Evolutionary conservation across 2,113 vertebrate species (phyloP), one percentile per base, ranked within the genome.

Genomic region (Campylorhamphus procurvoides): DNA sequence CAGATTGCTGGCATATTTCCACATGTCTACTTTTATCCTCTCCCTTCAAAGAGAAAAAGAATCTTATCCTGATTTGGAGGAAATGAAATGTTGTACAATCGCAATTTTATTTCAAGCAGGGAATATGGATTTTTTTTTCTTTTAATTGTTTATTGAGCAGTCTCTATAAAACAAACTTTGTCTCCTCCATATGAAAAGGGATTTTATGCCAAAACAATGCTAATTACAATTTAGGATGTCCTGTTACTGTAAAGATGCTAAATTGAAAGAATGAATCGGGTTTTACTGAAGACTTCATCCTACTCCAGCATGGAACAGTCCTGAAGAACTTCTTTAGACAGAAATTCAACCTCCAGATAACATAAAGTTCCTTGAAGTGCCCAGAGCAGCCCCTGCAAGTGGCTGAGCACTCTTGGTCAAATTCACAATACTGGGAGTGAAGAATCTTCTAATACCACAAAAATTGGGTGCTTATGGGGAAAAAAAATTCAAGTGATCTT

Each of bases 161-260:
- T 93, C 35, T 17, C 39, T 75, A 60, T 53, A 84, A 93, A 94
- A 91, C 42, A 84, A 88, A 75, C 20, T 11, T 89, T 40, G 20
- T 64, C 33, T 95, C 47, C 67, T 78, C 49, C 58, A 28, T 59
- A 64, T 86, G 60, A 66, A 79, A 93, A 73, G 14, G 27, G 9
- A n/a, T 68, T 77, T 84, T 89, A 78, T 50, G 37, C 28, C 74
- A 96, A 90, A 64, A 68, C 44, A 83, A 67, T 9, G 22, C 7
- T n/a, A 83, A 24, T 86, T 68, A 86, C 64, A 81, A 27, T 72
- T 81, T 58, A 86, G 52, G 24, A 93, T 89, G 44, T 77, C 83
- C 78, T 74, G 18, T 44, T 92, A 72, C 81, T 92, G 86, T 95
- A 90, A 94, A 95, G 82, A 87, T 47, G 49, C 44, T 84, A 71